Percentiles rank a stretch among this genome's conserved stretches.
Evolutionary conservation across 2,113 vertebrate species (phyloP).

Genomic region (Crotalus viridis): DNA sequence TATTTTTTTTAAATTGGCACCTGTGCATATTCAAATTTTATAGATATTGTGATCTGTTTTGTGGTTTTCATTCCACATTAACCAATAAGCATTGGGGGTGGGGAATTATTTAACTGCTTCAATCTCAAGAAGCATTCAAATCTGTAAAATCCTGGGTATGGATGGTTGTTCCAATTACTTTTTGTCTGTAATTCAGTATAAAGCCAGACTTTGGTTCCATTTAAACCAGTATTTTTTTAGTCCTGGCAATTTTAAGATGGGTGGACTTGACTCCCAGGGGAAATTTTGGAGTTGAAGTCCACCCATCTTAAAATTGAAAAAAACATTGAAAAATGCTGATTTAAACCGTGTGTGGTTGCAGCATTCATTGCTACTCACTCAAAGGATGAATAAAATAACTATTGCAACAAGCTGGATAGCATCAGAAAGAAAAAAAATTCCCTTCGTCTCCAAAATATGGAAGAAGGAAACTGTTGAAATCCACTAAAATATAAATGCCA

Average conservation of each 20-base stretch:
- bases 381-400: not conserved
- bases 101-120: not conserved
- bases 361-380: not conserved
- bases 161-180: not conserved
- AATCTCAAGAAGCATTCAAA: not conserved
- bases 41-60: not conserved
- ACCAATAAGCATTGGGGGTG: not conserved
- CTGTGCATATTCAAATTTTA: not conserved
- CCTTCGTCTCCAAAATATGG: conserved; percentile 8
- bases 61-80: not conserved
- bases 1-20: not conserved
- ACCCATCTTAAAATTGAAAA: not conserved
- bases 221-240: not conserved
- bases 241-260: not conserved
- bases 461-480: conserved; percentile 53
- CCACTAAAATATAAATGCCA: conserved; percentile 54
- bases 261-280: not conserved
- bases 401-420: not conserved
- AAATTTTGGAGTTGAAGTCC: not conserved
- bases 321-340: not conserved
- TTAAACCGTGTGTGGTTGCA: not conserved
- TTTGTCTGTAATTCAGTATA: not conserved
- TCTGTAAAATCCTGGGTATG: not conserved
- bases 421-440: not conserved
- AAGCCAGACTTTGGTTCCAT: not conserved